Base-by-base conservation (phyloP, 2,888 invertebrate species). In the Limnephilus marmoratus region DNA sequence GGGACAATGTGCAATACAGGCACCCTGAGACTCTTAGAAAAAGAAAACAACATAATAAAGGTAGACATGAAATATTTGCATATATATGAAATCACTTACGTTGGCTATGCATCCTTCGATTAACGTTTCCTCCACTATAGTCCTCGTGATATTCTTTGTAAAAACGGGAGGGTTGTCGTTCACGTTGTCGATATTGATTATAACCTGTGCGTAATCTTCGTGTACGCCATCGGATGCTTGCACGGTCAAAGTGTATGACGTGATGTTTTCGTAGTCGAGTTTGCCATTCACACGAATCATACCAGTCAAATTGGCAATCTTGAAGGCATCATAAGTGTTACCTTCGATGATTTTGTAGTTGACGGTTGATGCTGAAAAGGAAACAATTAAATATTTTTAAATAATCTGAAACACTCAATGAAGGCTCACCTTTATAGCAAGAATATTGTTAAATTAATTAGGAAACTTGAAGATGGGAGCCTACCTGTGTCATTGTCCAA, bases 161-260 rank as follows among this genome's bases (percentile, higher is more conserved):
- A 99, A 99, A 1, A 97, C 97, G 0, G 99, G 99, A 0, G 98
- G 97, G 95, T 99, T 99, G 95, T 99, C 99, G 94, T 99, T 99
- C 86, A 99, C 97, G 95, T 99, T 98, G 94, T 97, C 97, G 90
- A 99, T 98, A 94, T 97, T 97, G 89, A 99, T 98, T 90, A 97
- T 97, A 0, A 99, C 99, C 94, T 97, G 97, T 0, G 99, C 98
- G 91, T 97, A 97, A 94, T 98, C 98, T 94, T 98, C 97, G 95
- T 97, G 98, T 90, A 97, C 96, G 2, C 99, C 99, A 95, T 99
- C 98, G 93, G 97, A 98, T 0, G 98, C 98, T 93, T 97, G 96
- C 2, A 99, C 98, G 90, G 97, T 98, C n/a, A 99, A 96, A 90
- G 97, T 97, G 94, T 99, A 99, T 94, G 98, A 97, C n/a, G 98